Conservation (phyloP, 2,113 vertebrate genomes). For the Xiphophorus hellerii region DNA sequence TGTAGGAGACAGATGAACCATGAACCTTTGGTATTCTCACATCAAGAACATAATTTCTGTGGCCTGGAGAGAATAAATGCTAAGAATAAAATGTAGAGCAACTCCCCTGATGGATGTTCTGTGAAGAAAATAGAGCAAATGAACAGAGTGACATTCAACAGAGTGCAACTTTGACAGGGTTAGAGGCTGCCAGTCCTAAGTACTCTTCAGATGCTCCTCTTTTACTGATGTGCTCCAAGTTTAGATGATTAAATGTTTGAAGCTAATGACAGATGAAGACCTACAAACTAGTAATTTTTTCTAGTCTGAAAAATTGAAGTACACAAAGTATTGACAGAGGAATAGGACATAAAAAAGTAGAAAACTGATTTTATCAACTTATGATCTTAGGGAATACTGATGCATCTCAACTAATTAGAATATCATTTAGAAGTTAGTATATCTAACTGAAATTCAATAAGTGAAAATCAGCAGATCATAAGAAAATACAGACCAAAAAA, state of each 20-base stretch:
- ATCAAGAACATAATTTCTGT: slow-evolving; percentile 61
- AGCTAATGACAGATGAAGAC: not conserved
- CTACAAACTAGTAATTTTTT: not conserved
- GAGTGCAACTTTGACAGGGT: slow-evolving; percentile 45
- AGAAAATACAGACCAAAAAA: too few relatives aligned
- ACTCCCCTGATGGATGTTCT: slow-evolving; percentile 67
- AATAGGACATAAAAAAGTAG: not conserved
- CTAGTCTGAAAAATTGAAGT: not conserved
- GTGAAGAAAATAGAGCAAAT: slow-evolving; percentile 70
- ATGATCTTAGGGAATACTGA: not conserved
- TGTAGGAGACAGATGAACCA: slow-evolving; percentile 46
- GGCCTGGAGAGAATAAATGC: slow-evolving; percentile 57
- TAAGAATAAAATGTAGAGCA: slow-evolving; percentile 83
- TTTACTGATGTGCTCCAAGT: slow-evolving; percentile 3
- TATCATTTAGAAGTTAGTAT: too few relatives aligned
- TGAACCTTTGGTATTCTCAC: slow-evolving; percentile 65
- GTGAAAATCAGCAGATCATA: too few relatives aligned
- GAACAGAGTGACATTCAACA: slow-evolving; percentile 58
- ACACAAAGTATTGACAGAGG: not conserved
- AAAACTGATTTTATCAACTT: not conserved
- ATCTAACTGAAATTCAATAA: too few relatives aligned
- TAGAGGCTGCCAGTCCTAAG: slow-evolving; percentile 4
- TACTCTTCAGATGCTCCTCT: slow-evolving; percentile 5
- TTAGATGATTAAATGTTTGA: not conserved
- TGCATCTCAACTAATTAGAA: too few relatives aligned